These are phyloP conservation scores for Drosophila crucigera DNA, from an alignment of 2,888 invertebrate species.

Conservation along the genomic window DNA sequence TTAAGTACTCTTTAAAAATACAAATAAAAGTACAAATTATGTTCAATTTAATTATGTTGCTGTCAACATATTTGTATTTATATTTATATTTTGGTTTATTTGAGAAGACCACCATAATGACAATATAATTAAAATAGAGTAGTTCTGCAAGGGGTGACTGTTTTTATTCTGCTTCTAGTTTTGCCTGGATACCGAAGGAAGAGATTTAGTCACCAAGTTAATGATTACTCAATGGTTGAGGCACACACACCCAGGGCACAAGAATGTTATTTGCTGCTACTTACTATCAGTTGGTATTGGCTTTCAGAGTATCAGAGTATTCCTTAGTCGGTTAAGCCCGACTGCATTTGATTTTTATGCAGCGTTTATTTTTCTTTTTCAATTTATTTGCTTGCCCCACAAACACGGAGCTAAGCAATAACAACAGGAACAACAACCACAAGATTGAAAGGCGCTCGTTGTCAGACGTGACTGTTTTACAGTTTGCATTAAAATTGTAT, in stretches of 20 bases:
- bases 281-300: not conserved
- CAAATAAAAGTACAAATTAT: not conserved
- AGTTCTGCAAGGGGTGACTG: not conserved
- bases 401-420: conserved; percentile 65
- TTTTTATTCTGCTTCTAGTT: not conserved
- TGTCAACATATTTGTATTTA: not conserved
- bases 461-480: conserved; percentile 71
- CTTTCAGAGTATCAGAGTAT: not conserved
- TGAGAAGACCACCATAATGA: not conserved
- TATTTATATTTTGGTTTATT: not conserved
- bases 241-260: too few relatives aligned
- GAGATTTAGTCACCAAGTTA: too few relatives aligned
- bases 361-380: conserved; percentile 44
- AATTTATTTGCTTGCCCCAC: conserved; percentile 79
- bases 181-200: not conserved
- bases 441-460: conserved; percentile 3
- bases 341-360: not conserved
- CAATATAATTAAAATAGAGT: not conserved
- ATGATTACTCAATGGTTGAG: too few relatives aligned
- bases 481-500: conserved; percentile 67
- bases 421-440: conserved; percentile 40
- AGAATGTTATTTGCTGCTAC: too few relatives aligned
- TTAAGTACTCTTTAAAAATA: not conserved
- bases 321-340: not conserved
- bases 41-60: not conserved